Evolutionary conservation across 1,140 invertebrate species (phyloP).

Genomic region (Drosophila sp.): DNA sequence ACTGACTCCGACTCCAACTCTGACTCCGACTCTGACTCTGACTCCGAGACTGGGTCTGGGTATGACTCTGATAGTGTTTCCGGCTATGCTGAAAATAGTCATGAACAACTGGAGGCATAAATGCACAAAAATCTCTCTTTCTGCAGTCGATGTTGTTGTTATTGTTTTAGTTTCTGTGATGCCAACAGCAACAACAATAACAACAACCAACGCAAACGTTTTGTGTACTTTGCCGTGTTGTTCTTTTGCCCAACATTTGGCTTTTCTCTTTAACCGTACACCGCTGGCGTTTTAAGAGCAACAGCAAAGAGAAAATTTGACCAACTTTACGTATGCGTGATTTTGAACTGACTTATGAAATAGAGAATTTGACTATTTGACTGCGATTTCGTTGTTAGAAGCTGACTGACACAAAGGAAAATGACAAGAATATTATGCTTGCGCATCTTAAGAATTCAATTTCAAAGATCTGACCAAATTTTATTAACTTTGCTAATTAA

Average conservation of each 20-base stretch:
- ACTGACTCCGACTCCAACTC: background rate
- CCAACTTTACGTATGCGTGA: conserved; percentile 62
- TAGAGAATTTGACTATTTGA: background rate
- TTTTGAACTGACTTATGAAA: conserved; percentile 8
- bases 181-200: no score
- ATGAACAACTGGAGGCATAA: conserved; percentile 34
- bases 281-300: conserved; percentile 38
- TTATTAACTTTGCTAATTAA: no score
- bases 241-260: conserved; percentile 21
- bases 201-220: no score
- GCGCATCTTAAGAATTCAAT: no score
- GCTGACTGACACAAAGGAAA: background rate
- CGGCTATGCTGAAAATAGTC: conserved; percentile 58
- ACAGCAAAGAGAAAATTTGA: conserved; percentile 22
- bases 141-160: conserved; percentile 1
- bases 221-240: conserved; percentile 9
- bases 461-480: no score
- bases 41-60: no score
- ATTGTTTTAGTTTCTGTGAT: conserved; percentile 6
- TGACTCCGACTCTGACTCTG: conserved; percentile 1
- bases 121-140: conserved; percentile 22
- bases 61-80: conserved; percentile 3
- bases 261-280: conserved; percentile 32
- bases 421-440: no score
- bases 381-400: background rate